Conservation (phyloP, 2,888 invertebrate species). For the Diadromus collaris region DNA sequence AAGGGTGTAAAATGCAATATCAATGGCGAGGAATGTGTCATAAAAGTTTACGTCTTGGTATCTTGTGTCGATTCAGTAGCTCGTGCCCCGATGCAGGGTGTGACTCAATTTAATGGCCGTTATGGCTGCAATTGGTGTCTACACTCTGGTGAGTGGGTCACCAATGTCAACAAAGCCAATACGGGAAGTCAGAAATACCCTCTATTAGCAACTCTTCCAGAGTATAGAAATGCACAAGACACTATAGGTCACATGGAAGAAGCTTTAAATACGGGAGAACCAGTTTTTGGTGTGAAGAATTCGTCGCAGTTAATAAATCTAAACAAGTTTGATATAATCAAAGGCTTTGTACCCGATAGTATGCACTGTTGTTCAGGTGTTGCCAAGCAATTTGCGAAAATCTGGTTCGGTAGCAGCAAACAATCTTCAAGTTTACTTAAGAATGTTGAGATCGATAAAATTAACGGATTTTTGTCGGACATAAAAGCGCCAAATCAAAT, state of each 20-base stretch:
- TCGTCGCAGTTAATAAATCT: constrained; percentile 42
- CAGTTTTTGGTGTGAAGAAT: constrained; percentile 42
- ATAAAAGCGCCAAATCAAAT: constrained; percentile 38
- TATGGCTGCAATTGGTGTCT: constrained; percentile 58
- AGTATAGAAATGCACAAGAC: constrained; percentile 33
- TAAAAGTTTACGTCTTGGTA: constrained; percentile 48
- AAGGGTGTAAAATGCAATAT: constrained; percentile 43
- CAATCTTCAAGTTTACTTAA: constrained; percentile 31
- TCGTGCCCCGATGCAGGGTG: constrained; percentile 58
- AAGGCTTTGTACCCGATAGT: constrained; percentile 54
- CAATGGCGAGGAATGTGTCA: constrained; percentile 27
- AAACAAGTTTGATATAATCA: constrained; percentile 50
- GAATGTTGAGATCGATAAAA: constrained; percentile 17
- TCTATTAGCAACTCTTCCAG: constrained; percentile 31
- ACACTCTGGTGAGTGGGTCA: constrained; percentile 46
- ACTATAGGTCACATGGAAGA: constrained; percentile 45
- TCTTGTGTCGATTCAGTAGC: constrained; percentile 57
- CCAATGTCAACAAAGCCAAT: constrained; percentile 27
- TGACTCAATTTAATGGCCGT: constrained; percentile 48
- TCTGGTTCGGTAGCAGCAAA: constrained; percentile 25
- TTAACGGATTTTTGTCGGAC: constrained; percentile 12
- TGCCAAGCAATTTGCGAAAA: constrained; percentile 45
- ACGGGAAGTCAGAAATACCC: constrained; percentile 43
- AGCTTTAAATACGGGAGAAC: not conserved
- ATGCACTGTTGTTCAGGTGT: constrained; percentile 56